Base-by-base conservation (phyloP, 2,888 invertebrate genomes). In the Mycogona germanica region DNA sequence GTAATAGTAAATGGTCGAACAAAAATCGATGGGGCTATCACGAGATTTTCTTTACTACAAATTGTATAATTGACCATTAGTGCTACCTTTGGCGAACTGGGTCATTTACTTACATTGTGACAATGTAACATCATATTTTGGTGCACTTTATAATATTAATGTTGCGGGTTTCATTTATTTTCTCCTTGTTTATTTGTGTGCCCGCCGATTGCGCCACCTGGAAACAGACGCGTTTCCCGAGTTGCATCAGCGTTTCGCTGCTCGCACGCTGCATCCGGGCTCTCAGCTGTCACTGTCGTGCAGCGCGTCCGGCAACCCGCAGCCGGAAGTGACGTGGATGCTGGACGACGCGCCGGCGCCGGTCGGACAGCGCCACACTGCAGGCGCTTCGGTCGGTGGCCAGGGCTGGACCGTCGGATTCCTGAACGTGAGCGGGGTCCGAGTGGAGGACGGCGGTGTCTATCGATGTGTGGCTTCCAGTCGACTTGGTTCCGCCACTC, bases 401-500 rank as follows among this genome's bases (percentile, higher is more conserved):
- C 63, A 66, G 3, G 69, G 68, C 51, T 65, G 68, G 57, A 64
- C 68, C 50, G 64, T 69, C 45, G 69, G 69, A 57, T 65, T 65
- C 58, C 67, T 71, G 38, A 70, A 70, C 60, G 66, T 70, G 29
- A 64, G 64, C 4, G 64, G 64, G n/a, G 65, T 68, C 6, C 57
- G 64, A 29, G 65, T 68, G 2, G 63, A 67, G 45, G 69, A 70
- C 53, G 71, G 71, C 2, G 72, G 72, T 2, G 64, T 66, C 52
- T 72, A 69, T 60, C 60, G 64, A n/a, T 72, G 72, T 58, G 62
- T 63, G 2, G 71, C 70, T 2, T 62, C 59, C 25, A 71, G 69
- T 60, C 62, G 63, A 30, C 67, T 67, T 1, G 70, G 70, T 5
- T 56, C 60, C 5, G 65, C 63, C 2, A 57, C 61, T n/a, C 68